These are phyloP conservation scores for Elgaria multicarinata DNA, from an alignment of 2,113 vertebrate species.

Conservation along the genomic window DNA sequence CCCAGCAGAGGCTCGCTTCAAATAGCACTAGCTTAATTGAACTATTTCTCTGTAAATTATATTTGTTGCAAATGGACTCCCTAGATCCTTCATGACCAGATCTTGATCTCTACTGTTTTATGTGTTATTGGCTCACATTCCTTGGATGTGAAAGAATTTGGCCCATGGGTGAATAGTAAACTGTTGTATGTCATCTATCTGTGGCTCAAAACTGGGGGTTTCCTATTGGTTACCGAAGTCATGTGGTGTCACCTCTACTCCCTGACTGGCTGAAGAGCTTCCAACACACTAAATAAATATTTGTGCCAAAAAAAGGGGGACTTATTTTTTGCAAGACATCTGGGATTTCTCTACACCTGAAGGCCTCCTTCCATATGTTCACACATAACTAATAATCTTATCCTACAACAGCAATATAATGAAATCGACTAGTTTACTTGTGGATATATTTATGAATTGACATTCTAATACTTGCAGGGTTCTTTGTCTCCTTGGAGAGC, in stretches of 20 bases:
- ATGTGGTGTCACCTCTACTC: not conserved
- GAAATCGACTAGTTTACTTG: not conserved
- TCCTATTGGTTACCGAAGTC: not conserved
- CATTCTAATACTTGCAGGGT: not conserved
- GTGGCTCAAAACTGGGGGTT: not conserved
- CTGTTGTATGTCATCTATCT: not conserved
- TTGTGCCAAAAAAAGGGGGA: not conserved
- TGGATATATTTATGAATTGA: not conserved
- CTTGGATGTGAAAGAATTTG: slow-evolving; percentile 11
- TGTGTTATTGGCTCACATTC: not conserved
- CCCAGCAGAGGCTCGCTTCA: not conserved
- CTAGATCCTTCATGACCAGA: not conserved
- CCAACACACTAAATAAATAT: slow-evolving; percentile 29
- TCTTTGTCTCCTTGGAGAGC: not conserved
- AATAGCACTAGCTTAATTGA: not conserved
- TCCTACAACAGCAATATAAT: not conserved
- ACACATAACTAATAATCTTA: not conserved
- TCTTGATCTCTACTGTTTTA: not conserved
- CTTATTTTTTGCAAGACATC: not conserved
- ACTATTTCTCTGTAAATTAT: not conserved
- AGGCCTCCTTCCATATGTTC: not conserved
- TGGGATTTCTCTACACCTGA: not conserved
- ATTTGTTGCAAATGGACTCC: not conserved
- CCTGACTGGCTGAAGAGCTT: not conserved
- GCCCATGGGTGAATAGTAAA: rapidly evolving